A percentile compares a stretch with the other conserved stretches of the same genome.
Conservation (phyloP, 2,113 vertebrate species). For the Macrotus californicus region DNA sequence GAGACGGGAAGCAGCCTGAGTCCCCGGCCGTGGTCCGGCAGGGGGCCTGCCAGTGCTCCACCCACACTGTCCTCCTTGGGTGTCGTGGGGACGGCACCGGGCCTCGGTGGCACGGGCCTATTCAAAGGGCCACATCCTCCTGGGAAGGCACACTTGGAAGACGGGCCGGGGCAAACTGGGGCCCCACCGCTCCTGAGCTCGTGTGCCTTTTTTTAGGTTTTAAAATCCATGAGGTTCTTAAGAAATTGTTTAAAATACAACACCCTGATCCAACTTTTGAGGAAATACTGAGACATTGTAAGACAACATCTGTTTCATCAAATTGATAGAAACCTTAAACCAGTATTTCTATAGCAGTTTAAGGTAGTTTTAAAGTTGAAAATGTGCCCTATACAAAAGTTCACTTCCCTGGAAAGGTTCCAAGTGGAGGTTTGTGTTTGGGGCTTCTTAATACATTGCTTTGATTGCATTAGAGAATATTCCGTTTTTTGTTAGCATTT, state of each 20-base stretch:
- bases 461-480: not conserved
- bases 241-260: not conserved
- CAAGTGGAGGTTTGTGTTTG: not conserved
- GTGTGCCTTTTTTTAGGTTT: not conserved
- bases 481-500: not conserved
- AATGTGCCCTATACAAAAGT: not conserved
- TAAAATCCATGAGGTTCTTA: not conserved
- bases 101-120: not conserved
- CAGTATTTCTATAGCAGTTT: not conserved
- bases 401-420: not conserved
- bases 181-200: accelerated
- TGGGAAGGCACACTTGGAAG: accelerated
- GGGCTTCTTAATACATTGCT: not conserved
- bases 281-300: not conserved
- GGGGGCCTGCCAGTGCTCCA: too few relatives aligned
- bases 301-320: not conserved
- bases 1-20: accelerated
- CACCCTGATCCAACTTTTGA: not conserved
- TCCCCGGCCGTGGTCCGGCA: accelerated
- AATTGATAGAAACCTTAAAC: not conserved
- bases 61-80: accelerated
- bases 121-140: accelerated
- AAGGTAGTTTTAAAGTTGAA: not conserved
- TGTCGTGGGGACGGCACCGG: accelerated
- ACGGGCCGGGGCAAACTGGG: accelerated